Evolutionary conservation across 2,888 invertebrate genomes (phyloP).

Genomic region (Spialia ferax): DNA sequence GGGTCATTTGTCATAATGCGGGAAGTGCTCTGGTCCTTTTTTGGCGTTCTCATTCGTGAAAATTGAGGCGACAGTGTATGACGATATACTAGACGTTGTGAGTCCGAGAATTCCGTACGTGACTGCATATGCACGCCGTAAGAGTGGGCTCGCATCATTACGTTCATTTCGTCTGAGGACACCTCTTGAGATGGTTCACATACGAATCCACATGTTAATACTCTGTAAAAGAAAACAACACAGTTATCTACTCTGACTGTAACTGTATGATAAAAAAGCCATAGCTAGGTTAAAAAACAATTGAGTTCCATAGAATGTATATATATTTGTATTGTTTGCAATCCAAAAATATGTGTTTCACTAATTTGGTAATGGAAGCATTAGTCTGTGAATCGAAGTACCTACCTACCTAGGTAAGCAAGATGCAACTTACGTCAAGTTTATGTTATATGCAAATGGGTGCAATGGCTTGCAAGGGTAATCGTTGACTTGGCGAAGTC

Average conservation of each 20-base stretch:
- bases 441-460: slow-evolving; percentile 76
- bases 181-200: slow-evolving; percentile 80
- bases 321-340: no score
- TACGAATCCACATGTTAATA: slow-evolving; percentile 87
- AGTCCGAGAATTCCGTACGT: slow-evolving; percentile 58
- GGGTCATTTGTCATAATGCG: slow-evolving; percentile 86
- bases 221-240: slow-evolving; percentile 54
- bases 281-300: no score
- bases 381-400: no score
- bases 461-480: slow-evolving; percentile 80
- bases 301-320: no score
- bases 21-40: slow-evolving; percentile 82
- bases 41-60: slow-evolving; percentile 61
- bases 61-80: slow-evolving; percentile 63
- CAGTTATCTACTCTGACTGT: not conserved
- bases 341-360: not conserved
- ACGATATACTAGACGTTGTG: slow-evolving; percentile 71
- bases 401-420: not conserved
- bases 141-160: slow-evolving; percentile 78
- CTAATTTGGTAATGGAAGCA: no score
- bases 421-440: slow-evolving; percentile 73
- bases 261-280: no score
- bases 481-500: slow-evolving; percentile 74
- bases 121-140: slow-evolving; percentile 86
- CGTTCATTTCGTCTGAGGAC: slow-evolving; percentile 72